A percentile compares a stretch with the other conserved stretches of the same genome.
phyloP scores from a whole-genome alignment of 2,113 vertebrate species.

The Halcyon malimbica region DNA sequence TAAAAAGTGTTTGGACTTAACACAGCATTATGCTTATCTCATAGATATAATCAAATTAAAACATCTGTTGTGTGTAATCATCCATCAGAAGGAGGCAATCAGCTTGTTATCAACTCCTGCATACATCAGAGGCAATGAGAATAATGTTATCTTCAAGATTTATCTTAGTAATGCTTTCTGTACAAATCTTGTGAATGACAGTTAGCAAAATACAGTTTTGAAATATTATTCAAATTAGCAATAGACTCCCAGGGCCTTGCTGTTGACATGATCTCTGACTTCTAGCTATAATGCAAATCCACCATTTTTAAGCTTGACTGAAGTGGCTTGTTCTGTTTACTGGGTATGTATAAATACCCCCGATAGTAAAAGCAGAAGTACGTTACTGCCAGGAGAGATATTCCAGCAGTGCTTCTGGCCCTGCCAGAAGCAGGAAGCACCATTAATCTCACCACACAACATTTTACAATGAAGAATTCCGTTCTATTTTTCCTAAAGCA shows the following conservation, averaged over 20 bases:
- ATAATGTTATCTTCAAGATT: conserved; percentile 43
- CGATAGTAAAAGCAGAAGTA: neutral
- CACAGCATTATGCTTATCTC: conserved; percentile 53
- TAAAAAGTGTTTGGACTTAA: conserved; percentile 45
- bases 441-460: neutral
- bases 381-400: neutral
- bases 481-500: neutral
- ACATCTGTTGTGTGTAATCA: conserved; percentile 42
- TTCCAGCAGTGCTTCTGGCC: neutral
- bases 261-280: neutral
- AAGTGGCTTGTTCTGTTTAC: neutral
- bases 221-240: conserved; percentile 18
- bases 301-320: neutral
- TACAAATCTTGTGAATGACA: conserved; percentile 33
- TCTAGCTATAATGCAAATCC: neutral
- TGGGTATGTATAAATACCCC: neutral
- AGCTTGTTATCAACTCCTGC: conserved; percentile 24
- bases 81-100: conserved; percentile 9
- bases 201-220: conserved; percentile 21
- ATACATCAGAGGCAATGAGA: conserved; percentile 38
- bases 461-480: neutral
- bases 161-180: conserved; percentile 23
- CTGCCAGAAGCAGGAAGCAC: neutral
- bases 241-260: neutral
- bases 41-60: conserved; percentile 60